Percentiles rank a stretch among this genome's conserved stretches.
phyloP scores from a whole-genome alignment of 1,140 invertebrate species.

The Micrasema longulum region DNA sequence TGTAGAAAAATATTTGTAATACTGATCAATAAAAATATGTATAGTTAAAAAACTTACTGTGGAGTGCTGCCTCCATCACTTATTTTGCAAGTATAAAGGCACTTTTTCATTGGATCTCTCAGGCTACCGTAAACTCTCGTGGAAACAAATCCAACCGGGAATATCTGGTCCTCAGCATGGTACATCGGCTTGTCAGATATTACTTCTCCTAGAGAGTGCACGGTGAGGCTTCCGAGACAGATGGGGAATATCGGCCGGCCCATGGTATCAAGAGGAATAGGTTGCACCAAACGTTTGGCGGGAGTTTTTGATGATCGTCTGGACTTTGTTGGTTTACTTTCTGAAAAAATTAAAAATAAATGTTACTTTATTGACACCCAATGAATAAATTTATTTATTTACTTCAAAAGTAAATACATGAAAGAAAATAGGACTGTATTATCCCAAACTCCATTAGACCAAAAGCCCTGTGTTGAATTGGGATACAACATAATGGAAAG shows the following conservation, averaged over 20 bases:
- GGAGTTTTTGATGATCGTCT: slow-evolving; percentile 55
- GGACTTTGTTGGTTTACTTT: slow-evolving; percentile 53
- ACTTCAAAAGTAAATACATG: no score
- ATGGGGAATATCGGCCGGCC: slow-evolving; percentile 83
- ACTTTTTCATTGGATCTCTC: slow-evolving; percentile 76
- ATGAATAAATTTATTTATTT: no score
- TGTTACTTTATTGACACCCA: no score
- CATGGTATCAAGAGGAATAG: slow-evolving; percentile 74
- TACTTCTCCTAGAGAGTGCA: slow-evolving; percentile 85
- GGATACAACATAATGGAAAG: no score
- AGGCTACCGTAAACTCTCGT: slow-evolving; percentile 82
- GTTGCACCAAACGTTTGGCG: slow-evolving; percentile 70
- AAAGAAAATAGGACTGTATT: no score
- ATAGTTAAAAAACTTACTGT: slow-evolving; percentile 68
- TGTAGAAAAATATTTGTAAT: no score
- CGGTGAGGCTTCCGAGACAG: slow-evolving; percentile 76
- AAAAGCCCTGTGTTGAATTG: no score
- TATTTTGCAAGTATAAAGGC: slow-evolving; percentile 87
- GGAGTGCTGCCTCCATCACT: slow-evolving; percentile 78
- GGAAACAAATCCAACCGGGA: slow-evolving; percentile 84
- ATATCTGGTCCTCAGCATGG: slow-evolving; percentile 80
- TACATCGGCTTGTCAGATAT: slow-evolving; percentile 76
- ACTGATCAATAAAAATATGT: no score
- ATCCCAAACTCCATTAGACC: no score
- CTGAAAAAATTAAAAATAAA: slow-evolving; percentile 5